Evolutionary conservation across 1,140 invertebrate species (phyloP), one percentile per base, ranked within the genome.

Genomic region (Forficula auricularia): DNA sequence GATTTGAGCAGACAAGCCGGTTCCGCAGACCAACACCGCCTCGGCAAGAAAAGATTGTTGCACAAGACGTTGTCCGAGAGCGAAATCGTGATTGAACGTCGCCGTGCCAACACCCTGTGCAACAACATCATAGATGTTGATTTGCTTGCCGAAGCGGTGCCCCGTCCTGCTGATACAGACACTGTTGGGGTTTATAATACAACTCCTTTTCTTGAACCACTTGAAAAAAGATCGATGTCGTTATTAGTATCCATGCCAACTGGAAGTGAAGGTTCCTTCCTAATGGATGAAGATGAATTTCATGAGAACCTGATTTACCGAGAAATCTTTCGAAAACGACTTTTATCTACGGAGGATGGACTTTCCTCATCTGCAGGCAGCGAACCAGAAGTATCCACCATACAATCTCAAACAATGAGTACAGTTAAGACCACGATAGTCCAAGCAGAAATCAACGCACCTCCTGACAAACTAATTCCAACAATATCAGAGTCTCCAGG

Each of bases 231-330:
- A 56, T 43, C 56, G 55, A 22, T 52, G 52, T 62, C 52, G 9
- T 58, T 63, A 53, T 66, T 64, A 51, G 64, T 62, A 32, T 65
- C 64, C 32, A 64, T 58, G 36, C 63, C 64, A 20, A 57, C 60
- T 42, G 62, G 63, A 49, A 10, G 3, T 3, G 32, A 38, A 57
- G 57, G 42, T 45, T 56, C 35, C 39, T 50, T 10, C 53, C 58
- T 30, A 54, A 57, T 8, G 55, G 52, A 58, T 46, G 59, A 64
- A 42, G 59, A 64, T 48, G 57, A 82, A 58, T 82, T 82, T 55
- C 77, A 84, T 60, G 77, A 82, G 64, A 79, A 82, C 57, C 66
- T 80, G 45, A 73, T 83, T 55, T 75, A 75, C 52, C 69, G 75
- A 55, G 72, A 73, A 50, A 64, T 77, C 52, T 79, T 77, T 60